Percentiles rank a stretch among this genome's conserved stretches.
phyloP scores from a whole-genome alignment of 2,888 invertebrate species.

The Automeris io region DNA sequence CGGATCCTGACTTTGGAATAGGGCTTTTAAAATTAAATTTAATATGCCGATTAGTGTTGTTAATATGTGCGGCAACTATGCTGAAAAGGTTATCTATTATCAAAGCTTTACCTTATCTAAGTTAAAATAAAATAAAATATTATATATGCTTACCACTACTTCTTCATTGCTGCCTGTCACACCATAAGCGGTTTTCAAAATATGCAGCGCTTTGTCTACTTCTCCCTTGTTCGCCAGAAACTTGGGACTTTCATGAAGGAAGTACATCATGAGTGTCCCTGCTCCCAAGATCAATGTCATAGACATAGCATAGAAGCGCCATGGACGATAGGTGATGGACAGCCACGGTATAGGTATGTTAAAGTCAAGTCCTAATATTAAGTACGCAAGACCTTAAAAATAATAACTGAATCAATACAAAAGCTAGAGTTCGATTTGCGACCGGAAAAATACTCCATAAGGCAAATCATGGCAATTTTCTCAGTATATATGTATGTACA shows the following conservation, averaged over 20 bases:
- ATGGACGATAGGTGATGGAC: conserved; percentile 73
- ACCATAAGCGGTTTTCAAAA: conserved; percentile 17
- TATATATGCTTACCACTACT: not conserved
- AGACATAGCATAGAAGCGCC: conserved; percentile 79
- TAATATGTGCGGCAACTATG: too few species aligned
- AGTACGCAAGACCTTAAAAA: conserved; percentile 19
- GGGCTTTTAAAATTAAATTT: too few species aligned
- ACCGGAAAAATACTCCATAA: too few species aligned
- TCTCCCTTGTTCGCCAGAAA: conserved; percentile 78
- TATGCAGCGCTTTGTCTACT: conserved; percentile 64
- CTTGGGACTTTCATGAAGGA: conserved; percentile 83
- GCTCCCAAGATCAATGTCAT: conserved; percentile 28
- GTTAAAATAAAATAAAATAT: too few species aligned
- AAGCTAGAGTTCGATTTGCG: too few species aligned
- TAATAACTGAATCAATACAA: too few species aligned
- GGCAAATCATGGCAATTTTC: too few species aligned
- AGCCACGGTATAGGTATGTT: conserved; percentile 36
- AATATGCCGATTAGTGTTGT: too few species aligned
- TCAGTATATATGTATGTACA: too few species aligned
- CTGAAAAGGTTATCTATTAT: too few species aligned
- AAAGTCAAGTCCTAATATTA: conserved; percentile 25
- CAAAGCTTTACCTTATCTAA: too few species aligned
- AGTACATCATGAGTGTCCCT: conserved; percentile 66
- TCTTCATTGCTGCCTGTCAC: conserved; percentile 15
- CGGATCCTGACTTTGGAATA: too few species aligned